Conservation (phyloP, 2,797 vertebrate genomes). For the Luscinia megarhynchos region DNA sequence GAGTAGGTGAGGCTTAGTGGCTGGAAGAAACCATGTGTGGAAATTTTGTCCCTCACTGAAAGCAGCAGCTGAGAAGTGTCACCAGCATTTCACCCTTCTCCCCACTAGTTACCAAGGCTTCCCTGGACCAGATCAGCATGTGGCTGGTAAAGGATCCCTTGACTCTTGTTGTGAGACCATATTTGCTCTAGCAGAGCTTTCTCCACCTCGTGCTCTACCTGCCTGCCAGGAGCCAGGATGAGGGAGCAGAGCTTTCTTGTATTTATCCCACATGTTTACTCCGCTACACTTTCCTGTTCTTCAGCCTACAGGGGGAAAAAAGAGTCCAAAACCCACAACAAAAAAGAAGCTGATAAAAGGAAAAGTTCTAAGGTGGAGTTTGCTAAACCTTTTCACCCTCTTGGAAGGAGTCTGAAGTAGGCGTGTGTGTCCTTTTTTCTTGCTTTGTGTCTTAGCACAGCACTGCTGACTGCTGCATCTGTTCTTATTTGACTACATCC, state of each 20-base stretch:
- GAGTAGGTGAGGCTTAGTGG: neutral
- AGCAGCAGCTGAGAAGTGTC: neutral
- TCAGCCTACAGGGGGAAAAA: neutral
- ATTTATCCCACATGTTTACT: neutral
- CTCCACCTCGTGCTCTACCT: neutral
- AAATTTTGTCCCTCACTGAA: neutral
- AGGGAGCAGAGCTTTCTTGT: neutral
- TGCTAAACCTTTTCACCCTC: neutral
- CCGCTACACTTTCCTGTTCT: neutral
- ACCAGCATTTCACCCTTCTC: neutral
- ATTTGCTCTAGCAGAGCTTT: neutral
- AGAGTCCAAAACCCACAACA: neutral
- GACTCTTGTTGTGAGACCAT: neutral
- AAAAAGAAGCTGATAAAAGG: neutral
- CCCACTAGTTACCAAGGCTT: neutral
- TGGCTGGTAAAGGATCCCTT: neutral
- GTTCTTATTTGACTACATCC: neutral
- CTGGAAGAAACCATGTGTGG: neutral
- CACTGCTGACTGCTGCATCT: neutral
- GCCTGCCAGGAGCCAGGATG: neutral
- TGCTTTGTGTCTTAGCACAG: neutral
- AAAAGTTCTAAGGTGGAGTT: neutral
- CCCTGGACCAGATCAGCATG: neutral
- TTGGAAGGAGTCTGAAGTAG: conserved; percentile 1
- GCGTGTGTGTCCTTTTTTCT: neutral